Evolutionary conservation across 2,888 invertebrate species (phyloP).

Genomic region (Leptinotarsa rubiginosa): DNA sequence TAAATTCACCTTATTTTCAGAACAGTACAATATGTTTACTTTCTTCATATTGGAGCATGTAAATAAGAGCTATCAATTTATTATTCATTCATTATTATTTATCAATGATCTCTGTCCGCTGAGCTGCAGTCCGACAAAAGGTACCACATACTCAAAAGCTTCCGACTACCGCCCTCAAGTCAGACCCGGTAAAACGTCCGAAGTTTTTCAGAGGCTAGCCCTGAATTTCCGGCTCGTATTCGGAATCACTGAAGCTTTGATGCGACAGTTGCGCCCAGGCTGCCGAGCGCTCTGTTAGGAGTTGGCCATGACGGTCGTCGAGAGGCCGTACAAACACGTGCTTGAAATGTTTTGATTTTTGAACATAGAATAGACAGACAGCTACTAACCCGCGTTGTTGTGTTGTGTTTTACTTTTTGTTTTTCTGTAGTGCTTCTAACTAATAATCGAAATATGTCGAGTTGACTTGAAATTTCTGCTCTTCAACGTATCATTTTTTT

Average conservation of each 20-base stretch:
- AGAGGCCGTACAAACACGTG: slow-evolving; percentile 46
- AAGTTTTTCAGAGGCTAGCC: slow-evolving; percentile 35
- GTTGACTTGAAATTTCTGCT: background rate
- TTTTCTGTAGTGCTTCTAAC: slow-evolving; percentile 24
- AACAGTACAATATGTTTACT: too few relatives aligned
- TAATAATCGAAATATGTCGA: background rate
- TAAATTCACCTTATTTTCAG: too few relatives aligned
- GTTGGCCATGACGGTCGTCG: slow-evolving; percentile 45
- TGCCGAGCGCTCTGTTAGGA: slow-evolving; percentile 57
- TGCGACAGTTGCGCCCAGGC: slow-evolving; percentile 64
- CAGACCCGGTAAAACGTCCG: slow-evolving; percentile 39
- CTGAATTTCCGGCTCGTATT: slow-evolving; percentile 50
- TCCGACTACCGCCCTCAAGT: slow-evolving; percentile 44
- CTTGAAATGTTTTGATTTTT: slow-evolving; percentile 45
- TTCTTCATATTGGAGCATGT: too few relatives aligned
- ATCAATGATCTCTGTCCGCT: too few relatives aligned
- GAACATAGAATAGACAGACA: slow-evolving; percentile 17
- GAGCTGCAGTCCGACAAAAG: too few relatives aligned
- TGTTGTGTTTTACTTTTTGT: slow-evolving; percentile 21
- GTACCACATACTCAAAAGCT: background rate
- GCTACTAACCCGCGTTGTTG: slow-evolving; percentile 35
- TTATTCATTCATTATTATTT: too few relatives aligned
- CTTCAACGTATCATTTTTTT: background rate
- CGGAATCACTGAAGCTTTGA: slow-evolving; percentile 30
- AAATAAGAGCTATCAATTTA: too few relatives aligned